Conservation (phyloP, 2,888 invertebrate genomes). For the Ophion costatus region DNA sequence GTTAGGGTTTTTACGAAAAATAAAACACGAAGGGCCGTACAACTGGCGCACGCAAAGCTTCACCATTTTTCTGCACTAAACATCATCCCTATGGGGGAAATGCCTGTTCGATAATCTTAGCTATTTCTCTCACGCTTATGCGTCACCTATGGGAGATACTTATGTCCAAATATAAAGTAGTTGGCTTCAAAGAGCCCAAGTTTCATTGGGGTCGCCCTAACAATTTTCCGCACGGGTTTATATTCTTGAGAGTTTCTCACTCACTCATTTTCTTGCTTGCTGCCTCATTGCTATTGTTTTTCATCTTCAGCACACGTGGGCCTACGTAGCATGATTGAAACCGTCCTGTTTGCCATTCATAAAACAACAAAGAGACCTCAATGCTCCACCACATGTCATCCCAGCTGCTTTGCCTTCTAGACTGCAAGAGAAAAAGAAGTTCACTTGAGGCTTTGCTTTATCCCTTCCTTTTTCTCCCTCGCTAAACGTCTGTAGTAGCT, state of each 20-base stretch:
- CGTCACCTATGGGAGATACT: no score
- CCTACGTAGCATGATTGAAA: constrained; percentile 7
- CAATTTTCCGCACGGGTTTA: background rate
- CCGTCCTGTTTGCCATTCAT: constrained; percentile 53
- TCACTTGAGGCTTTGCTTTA: constrained; percentile 30
- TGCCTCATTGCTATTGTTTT: background rate
- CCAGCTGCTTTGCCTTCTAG: constrained; percentile 27
- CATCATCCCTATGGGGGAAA: no score
- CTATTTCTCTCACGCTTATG: no score
- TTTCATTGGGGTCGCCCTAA: no score
- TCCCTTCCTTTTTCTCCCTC: constrained; percentile 18
- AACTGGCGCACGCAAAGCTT: no score
- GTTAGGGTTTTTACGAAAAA: no score
- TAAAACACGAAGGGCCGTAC: no score
- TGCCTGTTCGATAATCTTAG: no score
- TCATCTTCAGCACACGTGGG: constrained; percentile 13
- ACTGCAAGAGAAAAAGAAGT: constrained; percentile 30
- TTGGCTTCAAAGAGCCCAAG: no score
- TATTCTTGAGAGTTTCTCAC: background rate
- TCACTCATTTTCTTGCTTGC: background rate
- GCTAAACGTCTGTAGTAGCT: constrained; percentile 25
- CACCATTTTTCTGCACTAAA: no score
- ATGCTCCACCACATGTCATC: constrained; percentile 32
- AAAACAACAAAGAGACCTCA: constrained; percentile 58
- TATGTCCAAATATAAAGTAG: no score